Conservation (phyloP, 2,888 invertebrate genomes). For the Agrotis ipsilon region DNA sequence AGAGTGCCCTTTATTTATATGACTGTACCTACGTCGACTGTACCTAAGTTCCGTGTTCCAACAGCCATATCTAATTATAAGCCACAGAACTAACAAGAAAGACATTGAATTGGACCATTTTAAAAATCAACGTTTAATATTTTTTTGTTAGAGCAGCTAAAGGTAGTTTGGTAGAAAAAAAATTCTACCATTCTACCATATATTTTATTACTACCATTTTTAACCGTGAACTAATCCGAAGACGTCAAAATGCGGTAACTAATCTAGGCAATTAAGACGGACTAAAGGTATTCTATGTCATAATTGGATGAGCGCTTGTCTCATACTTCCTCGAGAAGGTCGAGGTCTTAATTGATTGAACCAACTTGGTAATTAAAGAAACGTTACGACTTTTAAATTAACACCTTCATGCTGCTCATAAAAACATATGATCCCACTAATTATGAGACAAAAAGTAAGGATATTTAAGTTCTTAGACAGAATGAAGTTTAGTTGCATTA, state of each 20-base stretch:
- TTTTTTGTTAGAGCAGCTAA: too few species aligned
- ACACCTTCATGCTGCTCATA: conserved; percentile 13
- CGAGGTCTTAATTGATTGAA: conserved; percentile 34
- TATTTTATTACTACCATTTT: conserved; percentile 18
- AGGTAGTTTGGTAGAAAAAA: too few species aligned
- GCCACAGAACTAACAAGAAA: too few species aligned
- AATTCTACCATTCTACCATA: conserved; percentile 20
- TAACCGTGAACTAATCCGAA: conserved; percentile 13
- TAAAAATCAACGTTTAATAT: too few species aligned
- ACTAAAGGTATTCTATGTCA: conserved; percentile 27
- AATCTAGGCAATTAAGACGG: conserved; percentile 53
- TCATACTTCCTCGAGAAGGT: conserved; percentile 33
- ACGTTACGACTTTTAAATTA: conserved; percentile 38
- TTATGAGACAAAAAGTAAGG: not conserved
- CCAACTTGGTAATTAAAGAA: conserved; percentile 28
- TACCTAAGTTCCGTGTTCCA: too few species aligned
- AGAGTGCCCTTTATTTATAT: too few species aligned
- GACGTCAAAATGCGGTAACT: conserved; percentile 23
- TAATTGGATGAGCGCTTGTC: conserved; percentile 49
- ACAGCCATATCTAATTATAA: too few species aligned
- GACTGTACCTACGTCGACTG: too few species aligned
- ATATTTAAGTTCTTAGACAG: too few species aligned
- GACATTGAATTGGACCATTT: too few species aligned
- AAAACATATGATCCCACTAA: not conserved
- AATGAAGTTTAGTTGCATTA: too few species aligned